Conservation (phyloP, 2,888 invertebrate species). For the Cheilosia vulpina region DNA sequence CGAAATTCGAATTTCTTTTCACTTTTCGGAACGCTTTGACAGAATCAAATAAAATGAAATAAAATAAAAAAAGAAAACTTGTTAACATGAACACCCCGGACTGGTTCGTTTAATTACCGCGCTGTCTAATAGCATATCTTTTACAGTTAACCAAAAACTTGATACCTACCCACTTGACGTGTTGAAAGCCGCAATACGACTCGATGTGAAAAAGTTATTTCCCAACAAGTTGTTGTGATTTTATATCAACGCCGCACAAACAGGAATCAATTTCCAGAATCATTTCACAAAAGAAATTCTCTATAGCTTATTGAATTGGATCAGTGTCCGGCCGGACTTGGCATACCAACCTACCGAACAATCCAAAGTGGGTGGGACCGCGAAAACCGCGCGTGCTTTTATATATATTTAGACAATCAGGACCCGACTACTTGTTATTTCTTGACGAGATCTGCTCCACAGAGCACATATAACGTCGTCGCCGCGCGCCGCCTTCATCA, state of each 20-base stretch:
- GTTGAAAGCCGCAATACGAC: slow-evolving; percentile 39
- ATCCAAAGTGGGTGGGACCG: slow-evolving; percentile 40
- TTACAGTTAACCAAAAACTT: slow-evolving; percentile 60
- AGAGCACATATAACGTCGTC: slow-evolving; percentile 51
- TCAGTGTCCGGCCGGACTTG: slow-evolving; percentile 40
- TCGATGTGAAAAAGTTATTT: slow-evolving; percentile 14
- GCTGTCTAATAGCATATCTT: slow-evolving; percentile 50
- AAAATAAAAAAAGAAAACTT: slow-evolving; percentile 25
- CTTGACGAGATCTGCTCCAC: slow-evolving; percentile 65
- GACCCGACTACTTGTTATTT: slow-evolving; percentile 67
- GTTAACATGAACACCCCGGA: slow-evolving; percentile 36
- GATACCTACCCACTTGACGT: slow-evolving; percentile 29
- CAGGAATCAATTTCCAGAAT: slow-evolving; percentile 28
- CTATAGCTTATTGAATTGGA: slow-evolving; percentile 46
- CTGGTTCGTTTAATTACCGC: slow-evolving; percentile 63
- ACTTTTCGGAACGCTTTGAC: slow-evolving; percentile 4
- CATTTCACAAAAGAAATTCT: slow-evolving; percentile 43
- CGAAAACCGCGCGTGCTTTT: slow-evolving; percentile 46
- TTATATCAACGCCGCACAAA: background rate
- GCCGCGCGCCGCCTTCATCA: slow-evolving; percentile 8
- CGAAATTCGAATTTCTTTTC: background rate
- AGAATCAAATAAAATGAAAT: background rate
- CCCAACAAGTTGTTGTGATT: slow-evolving; percentile 12
- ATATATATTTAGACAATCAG: slow-evolving; percentile 68
- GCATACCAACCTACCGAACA: slow-evolving; percentile 13